phyloP scores from a whole-genome alignment of 2,888 invertebrate genomes.

The Germaria angustata region DNA sequence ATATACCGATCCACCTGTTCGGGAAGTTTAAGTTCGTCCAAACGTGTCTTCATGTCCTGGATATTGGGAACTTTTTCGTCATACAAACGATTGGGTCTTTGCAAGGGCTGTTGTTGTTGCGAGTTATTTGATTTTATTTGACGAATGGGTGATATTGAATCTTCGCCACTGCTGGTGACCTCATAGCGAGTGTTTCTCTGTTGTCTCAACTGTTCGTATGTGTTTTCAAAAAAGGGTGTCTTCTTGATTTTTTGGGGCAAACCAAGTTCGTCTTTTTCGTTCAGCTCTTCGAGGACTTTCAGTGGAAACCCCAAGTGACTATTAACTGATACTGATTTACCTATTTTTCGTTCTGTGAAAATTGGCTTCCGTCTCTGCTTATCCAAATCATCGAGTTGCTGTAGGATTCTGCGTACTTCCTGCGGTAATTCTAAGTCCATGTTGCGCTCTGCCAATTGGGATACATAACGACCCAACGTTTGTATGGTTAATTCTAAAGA shows the following conservation, averaged over 20 bases:
- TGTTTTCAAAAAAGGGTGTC: constrained; percentile 84
- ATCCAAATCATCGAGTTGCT: constrained; percentile 82
- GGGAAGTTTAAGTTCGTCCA: constrained; percentile 77
- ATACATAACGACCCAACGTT: constrained; percentile 87
- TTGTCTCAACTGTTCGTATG: constrained; percentile 86
- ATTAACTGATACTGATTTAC: constrained; percentile 80
- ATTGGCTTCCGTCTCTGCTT: constrained; percentile 79
- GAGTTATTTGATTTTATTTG: constrained; percentile 14
- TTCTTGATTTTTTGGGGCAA: constrained; percentile 80
- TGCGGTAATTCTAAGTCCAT: constrained; percentile 86
- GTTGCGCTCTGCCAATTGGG: constrained; percentile 84
- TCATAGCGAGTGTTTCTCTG: constrained; percentile 79
- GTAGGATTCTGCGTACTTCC: constrained; percentile 87
- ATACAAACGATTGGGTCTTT: constrained; percentile 76
- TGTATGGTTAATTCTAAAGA: constrained; percentile 87
- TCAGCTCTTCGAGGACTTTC: constrained; percentile 80
- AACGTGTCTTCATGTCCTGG: constrained; percentile 72
- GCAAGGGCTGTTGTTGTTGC: constrained; percentile 73
- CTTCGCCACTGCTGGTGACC: constrained; percentile 79
- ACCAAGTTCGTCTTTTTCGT: constrained; percentile 80
- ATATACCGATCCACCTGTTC: constrained; percentile 77
- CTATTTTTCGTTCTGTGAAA: constrained; percentile 79
- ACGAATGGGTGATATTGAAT: constrained; percentile 71
- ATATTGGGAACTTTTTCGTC: constrained; percentile 70
- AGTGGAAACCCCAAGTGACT: constrained; percentile 79